Evolutionary conservation across 2,888 invertebrate species (phyloP).

Genomic region (Sussaba pulchella): DNA sequence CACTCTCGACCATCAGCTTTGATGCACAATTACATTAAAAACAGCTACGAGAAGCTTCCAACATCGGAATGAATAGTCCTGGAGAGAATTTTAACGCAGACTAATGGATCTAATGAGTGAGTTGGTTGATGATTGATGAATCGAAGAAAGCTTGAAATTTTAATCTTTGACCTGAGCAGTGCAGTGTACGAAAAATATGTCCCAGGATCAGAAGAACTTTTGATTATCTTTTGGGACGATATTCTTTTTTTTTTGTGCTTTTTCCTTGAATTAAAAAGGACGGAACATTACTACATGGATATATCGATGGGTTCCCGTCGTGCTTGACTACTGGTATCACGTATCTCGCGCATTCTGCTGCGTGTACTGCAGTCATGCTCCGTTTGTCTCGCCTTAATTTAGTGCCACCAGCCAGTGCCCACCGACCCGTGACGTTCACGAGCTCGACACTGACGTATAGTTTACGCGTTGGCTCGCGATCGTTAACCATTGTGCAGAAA

Average conservation of each 20-base stretch:
- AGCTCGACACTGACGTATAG: conserved; percentile 63
- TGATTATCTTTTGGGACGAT: too few species aligned
- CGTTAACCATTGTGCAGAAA: conserved; percentile 39
- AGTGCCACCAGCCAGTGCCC: conserved; percentile 44
- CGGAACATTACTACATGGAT: too few species aligned
- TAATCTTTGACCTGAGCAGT: too few species aligned
- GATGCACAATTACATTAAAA: not conserved
- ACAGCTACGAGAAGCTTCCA: not conserved
- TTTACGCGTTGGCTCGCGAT: conserved; percentile 51
- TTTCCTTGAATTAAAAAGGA: too few species aligned
- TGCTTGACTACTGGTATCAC: conserved; percentile 14
- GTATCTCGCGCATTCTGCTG: conserved; percentile 37
- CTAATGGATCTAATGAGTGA: too few species aligned
- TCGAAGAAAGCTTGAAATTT: too few species aligned
- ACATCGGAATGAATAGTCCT: not conserved
- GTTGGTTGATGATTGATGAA: too few species aligned
- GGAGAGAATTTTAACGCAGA: too few species aligned
- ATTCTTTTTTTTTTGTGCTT: too few species aligned
- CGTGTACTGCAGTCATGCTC: conserved; percentile 62
- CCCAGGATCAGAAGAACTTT: too few species aligned
- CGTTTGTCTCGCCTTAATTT: conserved; percentile 64
- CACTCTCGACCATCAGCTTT: conserved; percentile 21
- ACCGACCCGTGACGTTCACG: conserved; percentile 55
- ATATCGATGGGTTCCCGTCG: conserved; percentile 29
- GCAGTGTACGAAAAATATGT: too few species aligned